A percentile compares a stretch with the other conserved stretches of the same genome.
phyloP scores from a whole-genome alignment of 2,113 vertebrate species.

The Apistogramma diplotaenia region DNA sequence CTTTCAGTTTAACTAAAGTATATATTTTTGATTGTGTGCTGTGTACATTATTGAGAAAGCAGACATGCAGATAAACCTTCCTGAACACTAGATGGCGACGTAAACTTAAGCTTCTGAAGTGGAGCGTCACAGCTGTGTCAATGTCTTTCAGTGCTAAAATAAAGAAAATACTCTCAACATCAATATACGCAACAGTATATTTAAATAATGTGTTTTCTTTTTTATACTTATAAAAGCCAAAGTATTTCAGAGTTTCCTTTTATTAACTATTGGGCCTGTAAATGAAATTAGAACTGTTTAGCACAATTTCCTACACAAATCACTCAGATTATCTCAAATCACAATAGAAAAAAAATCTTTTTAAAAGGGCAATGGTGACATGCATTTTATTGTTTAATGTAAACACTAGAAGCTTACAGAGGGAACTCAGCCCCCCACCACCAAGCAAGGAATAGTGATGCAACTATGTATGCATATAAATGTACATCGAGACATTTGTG shows the following conservation, averaged over 20 bases:
- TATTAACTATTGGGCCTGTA: not conserved
- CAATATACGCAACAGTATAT: not conserved
- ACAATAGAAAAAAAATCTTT: not conserved
- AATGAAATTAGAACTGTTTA: not conserved
- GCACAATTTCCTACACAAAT: not conserved
- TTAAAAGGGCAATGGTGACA: not conserved
- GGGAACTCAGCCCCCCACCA: too few species aligned
- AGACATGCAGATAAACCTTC: accelerated
- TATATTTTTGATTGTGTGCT: not conserved
- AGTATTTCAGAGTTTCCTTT: not conserved
- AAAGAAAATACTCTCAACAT: not conserved
- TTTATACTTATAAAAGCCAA: not conserved
- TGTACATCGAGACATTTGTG: too few species aligned
- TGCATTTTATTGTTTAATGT: not conserved
- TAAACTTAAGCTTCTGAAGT: not conserved
- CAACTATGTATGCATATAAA: too few species aligned
- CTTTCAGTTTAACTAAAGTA: not conserved
- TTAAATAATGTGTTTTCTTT: not conserved
- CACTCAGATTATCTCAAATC: not conserved
- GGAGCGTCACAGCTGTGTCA: not conserved
- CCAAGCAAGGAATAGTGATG: too few species aligned
- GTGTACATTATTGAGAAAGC: not conserved
- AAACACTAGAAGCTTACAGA: too few species aligned
- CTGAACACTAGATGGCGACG: constrained; percentile 48
- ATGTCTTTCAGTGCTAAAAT: accelerated